Evolutionary conservation across 1,140 invertebrate genomes (phyloP).

Genomic region (Adelges cooleyi): DNA sequence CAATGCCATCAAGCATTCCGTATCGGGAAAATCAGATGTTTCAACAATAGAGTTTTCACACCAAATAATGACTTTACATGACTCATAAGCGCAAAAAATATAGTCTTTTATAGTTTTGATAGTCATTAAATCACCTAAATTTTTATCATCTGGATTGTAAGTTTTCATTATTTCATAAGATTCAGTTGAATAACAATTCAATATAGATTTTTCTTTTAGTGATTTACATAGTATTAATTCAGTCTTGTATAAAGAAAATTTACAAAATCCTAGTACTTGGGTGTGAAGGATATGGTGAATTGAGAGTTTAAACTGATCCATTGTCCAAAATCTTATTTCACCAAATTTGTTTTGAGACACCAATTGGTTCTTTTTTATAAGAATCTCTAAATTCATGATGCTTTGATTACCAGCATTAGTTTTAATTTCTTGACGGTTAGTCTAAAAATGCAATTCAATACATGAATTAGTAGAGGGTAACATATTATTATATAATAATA

Average conservation of each 20-base stretch:
- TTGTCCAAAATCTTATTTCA: background rate
- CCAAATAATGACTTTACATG: background rate
- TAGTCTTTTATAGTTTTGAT: background rate
- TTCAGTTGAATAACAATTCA: constrained; percentile 1
- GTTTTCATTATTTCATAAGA: background rate
- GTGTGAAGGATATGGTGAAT: background rate
- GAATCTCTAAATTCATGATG: background rate
- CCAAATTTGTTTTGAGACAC: background rate
- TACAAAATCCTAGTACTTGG: constrained; percentile 4
- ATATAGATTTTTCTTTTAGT: background rate
- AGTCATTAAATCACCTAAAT: background rate
- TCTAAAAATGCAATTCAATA: background rate
- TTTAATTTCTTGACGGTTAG: background rate
- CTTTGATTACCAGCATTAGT: background rate
- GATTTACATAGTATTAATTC: background rate
- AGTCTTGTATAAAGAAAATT: background rate
- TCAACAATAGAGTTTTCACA: background rate
- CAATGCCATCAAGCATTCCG: constrained; percentile 51
- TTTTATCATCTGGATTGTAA: background rate
- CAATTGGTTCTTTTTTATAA: background rate
- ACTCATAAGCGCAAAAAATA: constrained; percentile 17
- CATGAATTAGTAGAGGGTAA: background rate
- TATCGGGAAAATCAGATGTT: background rate
- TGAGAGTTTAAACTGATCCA: background rate
- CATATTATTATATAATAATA: too few relatives aligned